Evolutionary conservation across 2,888 invertebrate species (phyloP).

Genomic region (Phyto melanocephala): DNA sequence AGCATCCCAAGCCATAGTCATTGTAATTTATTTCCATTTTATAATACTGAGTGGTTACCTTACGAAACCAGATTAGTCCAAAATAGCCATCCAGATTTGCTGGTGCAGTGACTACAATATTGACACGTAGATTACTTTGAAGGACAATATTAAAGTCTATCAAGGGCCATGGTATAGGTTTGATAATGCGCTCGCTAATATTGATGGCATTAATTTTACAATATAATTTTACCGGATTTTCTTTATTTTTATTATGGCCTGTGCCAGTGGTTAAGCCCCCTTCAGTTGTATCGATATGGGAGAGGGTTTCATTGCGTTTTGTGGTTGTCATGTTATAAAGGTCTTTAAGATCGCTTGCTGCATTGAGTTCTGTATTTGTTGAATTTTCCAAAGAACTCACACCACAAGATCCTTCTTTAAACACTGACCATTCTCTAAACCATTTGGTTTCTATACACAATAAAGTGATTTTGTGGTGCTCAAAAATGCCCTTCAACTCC

Average conservation of each 20-base stretch:
- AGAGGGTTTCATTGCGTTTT: background rate
- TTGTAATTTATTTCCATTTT: conserved; percentile 70
- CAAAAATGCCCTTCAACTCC: conserved; percentile 67
- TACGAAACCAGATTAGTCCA: conserved; percentile 74
- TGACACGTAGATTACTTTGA: conserved; percentile 45
- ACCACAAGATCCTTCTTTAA: conserved; percentile 65
- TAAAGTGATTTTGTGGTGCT: conserved; percentile 27
- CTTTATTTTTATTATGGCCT: background rate
- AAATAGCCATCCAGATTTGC: conserved; percentile 51
- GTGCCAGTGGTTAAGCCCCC: background rate
- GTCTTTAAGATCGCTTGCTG: background rate
- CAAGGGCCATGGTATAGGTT: conserved; percentile 64
- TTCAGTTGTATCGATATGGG: background rate
- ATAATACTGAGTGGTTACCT: conserved; percentile 68
- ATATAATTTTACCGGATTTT: background rate
- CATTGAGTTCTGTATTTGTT: background rate
- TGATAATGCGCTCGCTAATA: background rate
- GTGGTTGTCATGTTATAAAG: background rate
- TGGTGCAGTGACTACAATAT: conserved; percentile 45
- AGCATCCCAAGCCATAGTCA: conserved; percentile 73
- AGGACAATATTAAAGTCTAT: conserved; percentile 55
- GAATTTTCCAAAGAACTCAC: background rate
- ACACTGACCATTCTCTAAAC: conserved; percentile 60
- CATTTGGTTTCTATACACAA: conserved; percentile 66
- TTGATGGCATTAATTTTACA: conserved; percentile 59